phyloP scores from a whole-genome alignment of 2,113 vertebrate genomes.

The Nycticorax nycticorax region DNA sequence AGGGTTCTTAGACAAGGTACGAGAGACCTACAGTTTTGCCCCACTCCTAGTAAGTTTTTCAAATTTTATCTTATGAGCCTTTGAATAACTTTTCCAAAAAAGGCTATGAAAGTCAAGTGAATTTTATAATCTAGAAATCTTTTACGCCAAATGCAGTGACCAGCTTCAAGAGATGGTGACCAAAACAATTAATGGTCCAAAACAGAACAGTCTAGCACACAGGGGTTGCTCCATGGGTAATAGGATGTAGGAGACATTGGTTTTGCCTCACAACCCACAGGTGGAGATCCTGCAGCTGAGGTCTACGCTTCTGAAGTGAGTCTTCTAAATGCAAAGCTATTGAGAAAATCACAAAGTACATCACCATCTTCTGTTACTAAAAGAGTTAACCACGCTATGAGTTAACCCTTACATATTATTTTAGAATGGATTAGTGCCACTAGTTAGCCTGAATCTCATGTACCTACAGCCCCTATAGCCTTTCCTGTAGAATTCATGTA shows the following conservation, averaged over 20 bases:
- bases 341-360: background rate
- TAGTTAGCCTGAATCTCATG: background rate
- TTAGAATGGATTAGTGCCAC: background rate
- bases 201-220: background rate
- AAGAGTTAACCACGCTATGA: background rate
- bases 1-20: background rate
- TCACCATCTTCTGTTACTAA: background rate
- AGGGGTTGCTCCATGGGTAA: background rate
- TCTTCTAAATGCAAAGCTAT: background rate
- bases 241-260: background rate
- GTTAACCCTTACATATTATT: background rate
- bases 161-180: background rate
- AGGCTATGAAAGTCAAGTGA: background rate
- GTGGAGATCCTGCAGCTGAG: background rate
- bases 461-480: background rate
- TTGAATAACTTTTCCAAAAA: background rate
- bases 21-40: rapidly evolving
- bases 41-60: background rate
- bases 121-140: background rate
- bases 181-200: background rate
- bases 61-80: background rate
- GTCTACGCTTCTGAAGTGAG: background rate
- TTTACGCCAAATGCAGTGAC: background rate
- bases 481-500: background rate
- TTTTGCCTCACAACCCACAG: background rate